A percentile compares a stretch with the other conserved stretches of the same genome.
Conservation (phyloP, 1,140 invertebrate species). For the Drosophila azteca region DNA sequence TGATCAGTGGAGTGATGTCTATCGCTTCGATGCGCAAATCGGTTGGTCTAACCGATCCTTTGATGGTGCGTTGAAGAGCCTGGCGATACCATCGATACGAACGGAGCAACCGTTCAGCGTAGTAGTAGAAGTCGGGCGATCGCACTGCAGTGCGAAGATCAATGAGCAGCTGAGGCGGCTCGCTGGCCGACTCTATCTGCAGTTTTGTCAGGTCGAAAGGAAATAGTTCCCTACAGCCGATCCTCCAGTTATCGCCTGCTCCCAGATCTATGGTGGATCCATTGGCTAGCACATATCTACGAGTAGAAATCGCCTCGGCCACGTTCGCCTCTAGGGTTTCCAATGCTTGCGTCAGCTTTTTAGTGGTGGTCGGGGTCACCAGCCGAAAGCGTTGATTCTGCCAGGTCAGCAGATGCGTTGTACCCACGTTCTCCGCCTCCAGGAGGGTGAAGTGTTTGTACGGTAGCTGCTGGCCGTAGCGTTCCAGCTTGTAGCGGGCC, state of each 20-base stretch:
- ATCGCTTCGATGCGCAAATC: slow-evolving; percentile 26
- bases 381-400: slow-evolving; percentile 10
- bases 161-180: slow-evolving; percentile 10
- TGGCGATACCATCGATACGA: slow-evolving; percentile 29
- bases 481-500: slow-evolving; percentile 57
- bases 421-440: not conserved
- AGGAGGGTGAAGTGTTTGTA: slow-evolving; percentile 14
- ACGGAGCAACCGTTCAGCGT: slow-evolving; percentile 29
- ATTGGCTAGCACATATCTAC: slow-evolving; percentile 11
- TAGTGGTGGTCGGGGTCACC: not conserved
- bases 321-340: slow-evolving; percentile 12
- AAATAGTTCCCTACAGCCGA: slow-evolving; percentile 35
- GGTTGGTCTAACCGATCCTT: slow-evolving; percentile 1
- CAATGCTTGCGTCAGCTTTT: slow-evolving; percentile 3
- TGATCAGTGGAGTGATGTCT: slow-evolving; percentile 24
- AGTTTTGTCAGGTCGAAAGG: slow-evolving; percentile 44
- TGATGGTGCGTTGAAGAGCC: slow-evolving; percentile 2
- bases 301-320: not conserved
- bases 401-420: slow-evolving; percentile 4
- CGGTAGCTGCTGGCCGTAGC: slow-evolving; percentile 28
- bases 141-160: slow-evolving; percentile 37
- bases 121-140: slow-evolving; percentile 38
- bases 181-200: not conserved
- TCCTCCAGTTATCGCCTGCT: slow-evolving; percentile 24
- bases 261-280: slow-evolving; percentile 32